Base-by-base conservation (phyloP, 2,888 invertebrate species). In the Sialis fuliginosa region DNA sequence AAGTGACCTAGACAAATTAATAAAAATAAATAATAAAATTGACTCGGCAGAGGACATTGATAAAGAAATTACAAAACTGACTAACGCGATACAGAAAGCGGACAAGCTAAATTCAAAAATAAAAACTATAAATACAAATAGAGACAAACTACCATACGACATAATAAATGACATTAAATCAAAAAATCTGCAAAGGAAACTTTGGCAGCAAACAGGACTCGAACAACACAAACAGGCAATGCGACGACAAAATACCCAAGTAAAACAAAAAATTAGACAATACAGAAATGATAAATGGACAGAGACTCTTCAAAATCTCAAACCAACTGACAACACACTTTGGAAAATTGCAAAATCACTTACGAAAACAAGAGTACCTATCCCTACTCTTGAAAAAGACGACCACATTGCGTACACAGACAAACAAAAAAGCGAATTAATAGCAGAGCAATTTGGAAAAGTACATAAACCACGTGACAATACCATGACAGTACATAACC, bases 231-330 rank as follows among this genome's bases (percentile, higher is more conserved):
- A 39, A 39, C 2, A 9, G 2, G 2, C 7, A 9, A 9, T 12
- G 13, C 2, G 5, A n/a, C 2, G 4, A 39, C 7, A 4, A 6
- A 39, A 39, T 13, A 39, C 2, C 2, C 2, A 7, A 39, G 13
- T 39, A 1, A 2, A 10, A 12, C n/a, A 9, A 12, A 13, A 9
- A 7, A 48, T 52, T 0, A 37, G 12, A 12, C 8, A 45, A 6
- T 42, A 30, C 13, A 42, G 32, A 9, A 54, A 52, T 33, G 13
- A 33, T 6, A 39, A 39, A 3, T 49, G 51, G 50, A 34, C 45
- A 39, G 33, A 45, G 5, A 52, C 49, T 46, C 32, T 52, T 2
- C 35, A 48, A 39, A 45, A 40, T 6, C 34, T 53, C 4, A 45
- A 46, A 13, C 35, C 45, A 0, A 42, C 39, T 37, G 52, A 52